Percentiles rank a stretch among this genome's conserved stretches.
Evolutionary conservation across 1,140 invertebrate genomes (phyloP).

Genomic region (Chrysopa pallens): DNA sequence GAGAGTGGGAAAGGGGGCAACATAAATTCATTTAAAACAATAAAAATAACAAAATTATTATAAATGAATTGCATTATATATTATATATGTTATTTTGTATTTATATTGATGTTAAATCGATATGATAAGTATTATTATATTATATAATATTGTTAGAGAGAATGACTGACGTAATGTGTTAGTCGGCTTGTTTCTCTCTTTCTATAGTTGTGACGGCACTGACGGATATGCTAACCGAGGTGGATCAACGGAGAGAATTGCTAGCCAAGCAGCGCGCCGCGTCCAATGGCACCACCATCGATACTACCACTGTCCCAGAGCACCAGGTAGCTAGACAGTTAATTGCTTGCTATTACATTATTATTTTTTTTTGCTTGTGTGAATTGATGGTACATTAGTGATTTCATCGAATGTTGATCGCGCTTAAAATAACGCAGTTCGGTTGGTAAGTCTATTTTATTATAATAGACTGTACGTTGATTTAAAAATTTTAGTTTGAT

Average conservation of each 20-base stretch:
- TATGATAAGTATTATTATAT: background rate
- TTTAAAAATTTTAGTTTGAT: no score
- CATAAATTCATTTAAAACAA: no score
- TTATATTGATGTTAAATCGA: background rate
- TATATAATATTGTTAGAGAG: background rate
- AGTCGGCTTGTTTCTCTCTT: constrained; percentile 13
- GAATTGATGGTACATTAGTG: no score
- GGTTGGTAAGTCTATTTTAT: no score
- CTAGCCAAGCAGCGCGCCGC: constrained; percentile 18
- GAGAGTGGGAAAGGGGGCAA: no score
- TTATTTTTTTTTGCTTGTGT: constrained; percentile 5
- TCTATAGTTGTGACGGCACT: constrained; percentile 49
- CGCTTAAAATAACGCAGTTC: no score
- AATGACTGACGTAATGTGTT: constrained; percentile 1
- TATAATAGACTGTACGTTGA: no score
- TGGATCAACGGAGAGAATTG: constrained; percentile 39
- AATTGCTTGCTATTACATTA: constrained; percentile 11
- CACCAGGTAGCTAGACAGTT: constrained; percentile 19
- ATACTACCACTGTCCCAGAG: constrained; percentile 15
- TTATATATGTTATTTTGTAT: no score
- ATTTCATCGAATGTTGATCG: no score
- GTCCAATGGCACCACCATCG: constrained; percentile 37
- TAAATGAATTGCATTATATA: no score
- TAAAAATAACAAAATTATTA: no score
- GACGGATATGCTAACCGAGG: constrained; percentile 50